Conservation (phyloP, 1,140 invertebrate species). For the Drosophila saltans region DNA sequence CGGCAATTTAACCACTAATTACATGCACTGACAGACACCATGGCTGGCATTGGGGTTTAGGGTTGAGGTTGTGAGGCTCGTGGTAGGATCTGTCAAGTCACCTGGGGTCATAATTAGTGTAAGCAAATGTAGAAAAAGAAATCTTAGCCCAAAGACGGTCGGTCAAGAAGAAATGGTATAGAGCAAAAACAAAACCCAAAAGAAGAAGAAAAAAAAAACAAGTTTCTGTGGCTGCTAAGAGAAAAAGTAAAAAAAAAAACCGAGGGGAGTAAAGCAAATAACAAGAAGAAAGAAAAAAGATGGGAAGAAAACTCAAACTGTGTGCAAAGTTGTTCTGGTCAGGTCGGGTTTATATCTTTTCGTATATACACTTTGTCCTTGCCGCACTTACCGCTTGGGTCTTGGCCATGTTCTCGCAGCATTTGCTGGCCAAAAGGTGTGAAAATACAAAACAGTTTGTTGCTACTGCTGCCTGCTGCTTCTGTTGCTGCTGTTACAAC, state of each 20-base stretch:
- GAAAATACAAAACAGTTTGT: constrained; percentile 78
- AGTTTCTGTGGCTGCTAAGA: constrained; percentile 23
- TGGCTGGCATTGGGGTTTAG: neutral
- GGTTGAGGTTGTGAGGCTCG: neutral
- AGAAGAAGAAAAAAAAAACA: constrained; percentile 9
- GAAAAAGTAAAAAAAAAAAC: neutral
- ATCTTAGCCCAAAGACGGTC: constrained; percentile 24
- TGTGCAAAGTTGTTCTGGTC: constrained; percentile 56
- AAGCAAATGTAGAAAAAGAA: constrained; percentile 71
- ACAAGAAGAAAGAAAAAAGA: constrained; percentile 1
- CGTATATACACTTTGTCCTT: constrained; percentile 4
- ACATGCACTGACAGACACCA: constrained; percentile 61
- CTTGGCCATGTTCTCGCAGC: constrained; percentile 38
- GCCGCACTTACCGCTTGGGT: neutral
- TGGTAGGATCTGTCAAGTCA: constrained; percentile 38
- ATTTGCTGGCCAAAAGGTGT: constrained; percentile 77
- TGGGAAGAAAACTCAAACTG: constrained; percentile 38
- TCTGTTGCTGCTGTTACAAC: constrained; percentile 34
- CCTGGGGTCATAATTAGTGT: constrained; percentile 80
- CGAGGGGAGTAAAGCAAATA: no score
- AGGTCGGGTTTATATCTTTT: constrained; percentile 50
- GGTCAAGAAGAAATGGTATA: constrained; percentile 1
- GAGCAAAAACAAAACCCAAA: neutral
- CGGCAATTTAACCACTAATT: constrained; percentile 80
- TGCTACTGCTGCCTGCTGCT: constrained; percentile 34